Evolutionary conservation across 37 sponge, comb jelly and placozoan genomes (phyloP).

Genomic region (Cladorhizidae sp.): DNA sequence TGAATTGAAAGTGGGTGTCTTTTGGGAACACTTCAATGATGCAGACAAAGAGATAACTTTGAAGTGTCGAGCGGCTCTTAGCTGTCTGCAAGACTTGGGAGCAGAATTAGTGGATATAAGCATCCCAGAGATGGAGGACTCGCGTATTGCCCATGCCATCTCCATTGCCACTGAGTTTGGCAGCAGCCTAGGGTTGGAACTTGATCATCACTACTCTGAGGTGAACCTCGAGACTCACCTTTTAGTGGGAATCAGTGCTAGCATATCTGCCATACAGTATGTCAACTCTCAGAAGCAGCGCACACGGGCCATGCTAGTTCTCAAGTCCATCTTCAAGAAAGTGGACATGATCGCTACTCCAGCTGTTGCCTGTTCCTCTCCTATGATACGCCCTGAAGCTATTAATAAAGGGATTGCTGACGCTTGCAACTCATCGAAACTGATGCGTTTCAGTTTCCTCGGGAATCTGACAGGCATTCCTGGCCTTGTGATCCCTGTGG

Average conservation of each 20-base stretch:
- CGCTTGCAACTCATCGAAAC: slow-evolving; percentile 11
- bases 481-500: slow-evolving; percentile 86
- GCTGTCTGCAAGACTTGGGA: slow-evolving; percentile 37
- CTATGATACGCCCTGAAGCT: no score
- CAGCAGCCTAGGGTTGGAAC: slow-evolving; percentile 19
- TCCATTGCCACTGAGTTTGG: slow-evolving; percentile 61
- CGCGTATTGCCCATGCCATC: slow-evolving; percentile 58
- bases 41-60: slow-evolving; percentile 48
- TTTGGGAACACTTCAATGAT: slow-evolving; percentile 55
- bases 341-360: no score
- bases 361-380: no score
- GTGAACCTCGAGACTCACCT: slow-evolving; percentile 56
- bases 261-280: slow-evolving; percentile 21
- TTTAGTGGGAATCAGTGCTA: background rate
- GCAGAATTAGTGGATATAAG: slow-evolving; percentile 61
- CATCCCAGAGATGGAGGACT: slow-evolving; percentile 77
- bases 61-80: slow-evolving; percentile 47
- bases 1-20: slow-evolving; percentile 64
- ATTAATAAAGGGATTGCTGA: no score
- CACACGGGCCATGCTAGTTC: no score
- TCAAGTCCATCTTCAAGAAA: no score
- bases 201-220: slow-evolving; percentile 53
- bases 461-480: slow-evolving; percentile 81
- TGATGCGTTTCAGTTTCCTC: slow-evolving; percentile 61
- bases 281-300: slow-evolving; percentile 77